These are phyloP conservation scores for Armadillidium nasatum DNA, from an alignment of 1,140 invertebrate genomes.

Conservation along the genomic window DNA sequence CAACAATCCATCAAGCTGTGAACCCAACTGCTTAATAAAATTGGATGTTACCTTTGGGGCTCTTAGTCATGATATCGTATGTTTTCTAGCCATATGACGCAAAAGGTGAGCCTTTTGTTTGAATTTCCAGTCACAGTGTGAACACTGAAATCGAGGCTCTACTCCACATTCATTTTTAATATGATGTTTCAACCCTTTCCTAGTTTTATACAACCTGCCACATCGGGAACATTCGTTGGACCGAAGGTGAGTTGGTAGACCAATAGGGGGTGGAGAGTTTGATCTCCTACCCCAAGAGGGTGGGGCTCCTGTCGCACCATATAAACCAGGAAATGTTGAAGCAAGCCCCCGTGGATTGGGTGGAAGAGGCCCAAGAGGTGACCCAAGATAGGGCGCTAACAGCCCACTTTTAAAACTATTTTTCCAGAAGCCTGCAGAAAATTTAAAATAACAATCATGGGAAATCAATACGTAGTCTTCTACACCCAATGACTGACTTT, in stretches of 20 bases:
- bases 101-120: constrained; percentile 45
- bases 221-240: constrained; percentile 45
- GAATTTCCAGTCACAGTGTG: constrained; percentile 46
- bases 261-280: constrained; percentile 32
- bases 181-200: constrained; percentile 45
- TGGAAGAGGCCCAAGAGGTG: constrained; percentile 36
- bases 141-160: constrained; percentile 51
- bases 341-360: constrained; percentile 33
- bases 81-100: constrained; percentile 43
- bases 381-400: constrained; percentile 41
- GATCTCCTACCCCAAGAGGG: constrained; percentile 34
- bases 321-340: constrained; percentile 38
- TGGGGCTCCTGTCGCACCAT: constrained; percentile 26
- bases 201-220: constrained; percentile 44
- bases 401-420: constrained; percentile 39
- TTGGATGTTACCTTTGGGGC: not conserved
- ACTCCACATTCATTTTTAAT: constrained; percentile 45
- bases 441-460: not conserved
- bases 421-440: constrained; percentile 44
- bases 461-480: too few species aligned
- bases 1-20: too few species aligned
- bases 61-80: constrained; percentile 27
- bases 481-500: too few species aligned
- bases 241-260: constrained; percentile 28
- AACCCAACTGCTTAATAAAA: too few species aligned